Evolutionary conservation across 2,113 vertebrate species (phyloP).

Genomic region (Indicator maculatus): DNA sequence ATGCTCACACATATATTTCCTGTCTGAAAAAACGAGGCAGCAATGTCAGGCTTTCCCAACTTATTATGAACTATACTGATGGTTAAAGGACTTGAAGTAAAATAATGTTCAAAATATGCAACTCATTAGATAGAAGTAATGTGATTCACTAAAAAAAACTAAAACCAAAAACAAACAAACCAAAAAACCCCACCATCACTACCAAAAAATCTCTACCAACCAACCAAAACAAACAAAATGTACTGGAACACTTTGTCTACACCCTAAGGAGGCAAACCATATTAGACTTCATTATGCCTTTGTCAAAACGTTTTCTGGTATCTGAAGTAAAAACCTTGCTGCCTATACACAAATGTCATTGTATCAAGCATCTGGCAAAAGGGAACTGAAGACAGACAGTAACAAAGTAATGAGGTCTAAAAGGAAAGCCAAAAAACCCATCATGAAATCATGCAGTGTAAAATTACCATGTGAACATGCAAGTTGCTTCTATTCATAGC

Average conservation of each 20-base stretch:
- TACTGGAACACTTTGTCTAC: background rate
- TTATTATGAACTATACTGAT: background rate
- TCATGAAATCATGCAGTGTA: constrained; percentile 15
- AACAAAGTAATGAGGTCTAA: background rate
- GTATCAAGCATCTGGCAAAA: background rate
- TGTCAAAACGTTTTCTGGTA: background rate
- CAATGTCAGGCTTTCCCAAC: background rate
- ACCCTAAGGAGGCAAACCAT: background rate
- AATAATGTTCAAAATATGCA: background rate
- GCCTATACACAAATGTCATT: background rate
- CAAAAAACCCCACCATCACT: too few species aligned
- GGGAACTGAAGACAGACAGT: background rate
- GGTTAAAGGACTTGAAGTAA: background rate
- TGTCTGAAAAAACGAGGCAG: background rate
- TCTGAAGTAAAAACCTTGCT: background rate
- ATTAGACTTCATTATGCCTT: background rate
- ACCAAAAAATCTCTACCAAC: too few species aligned
- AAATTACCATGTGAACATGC: constrained; percentile 14
- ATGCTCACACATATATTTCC: background rate
- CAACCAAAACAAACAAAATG: background rate
- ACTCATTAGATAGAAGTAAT: background rate
- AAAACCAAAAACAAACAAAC: fast-evolving
- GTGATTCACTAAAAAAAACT: background rate
- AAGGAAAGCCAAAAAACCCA: constrained; percentile 31
- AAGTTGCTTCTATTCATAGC: background rate